phyloP scores from a whole-genome alignment of 2,888 invertebrate species.

The Leucania comma region DNA sequence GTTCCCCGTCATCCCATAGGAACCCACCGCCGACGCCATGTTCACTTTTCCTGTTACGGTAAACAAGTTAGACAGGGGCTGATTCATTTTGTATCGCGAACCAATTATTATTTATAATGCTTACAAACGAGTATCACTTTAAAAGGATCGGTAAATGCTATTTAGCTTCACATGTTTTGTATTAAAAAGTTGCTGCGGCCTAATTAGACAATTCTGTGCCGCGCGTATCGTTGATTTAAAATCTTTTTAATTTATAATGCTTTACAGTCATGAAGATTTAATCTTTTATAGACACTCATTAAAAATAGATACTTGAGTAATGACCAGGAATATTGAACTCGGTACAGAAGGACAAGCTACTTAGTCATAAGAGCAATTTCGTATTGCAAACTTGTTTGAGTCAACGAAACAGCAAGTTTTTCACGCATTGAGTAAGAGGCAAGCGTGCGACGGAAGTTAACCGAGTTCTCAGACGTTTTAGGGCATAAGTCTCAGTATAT shows the following conservation, averaged over 20 bases:
- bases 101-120: slow-evolving; percentile 70
- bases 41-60: slow-evolving; percentile 80
- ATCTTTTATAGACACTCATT: slow-evolving; percentile 4
- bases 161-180: slow-evolving; percentile 25
- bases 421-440: slow-evolving; percentile 74
- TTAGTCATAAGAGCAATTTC: slow-evolving; percentile 65
- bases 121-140: slow-evolving; percentile 59
- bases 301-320: slow-evolving; percentile 15
- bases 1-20: slow-evolving; percentile 61
- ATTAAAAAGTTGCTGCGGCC: slow-evolving; percentile 40
- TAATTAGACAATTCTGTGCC: slow-evolving; percentile 24
- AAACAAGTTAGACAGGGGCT: slow-evolving; percentile 77
- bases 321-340: slow-evolving; percentile 26
- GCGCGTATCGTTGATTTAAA: slow-evolving; percentile 15
- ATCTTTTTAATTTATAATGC: slow-evolving; percentile 6
- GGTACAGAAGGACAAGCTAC: slow-evolving; percentile 11
- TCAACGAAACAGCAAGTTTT: slow-evolving; percentile 78
- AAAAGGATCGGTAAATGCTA: slow-evolving; percentile 53
- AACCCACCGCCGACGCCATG: slow-evolving; percentile 52
- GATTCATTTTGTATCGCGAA: slow-evolving; percentile 77
- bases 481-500: slow-evolving; percentile 57
- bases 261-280: background rate
- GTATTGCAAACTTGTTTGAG: slow-evolving; percentile 67
- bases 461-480: slow-evolving; percentile 78
- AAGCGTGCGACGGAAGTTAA: slow-evolving; percentile 69